These are phyloP conservation scores for Prochilodus magdalenae DNA, from an alignment of 2,113 vertebrate genomes.

Conservation along the genomic window DNA sequence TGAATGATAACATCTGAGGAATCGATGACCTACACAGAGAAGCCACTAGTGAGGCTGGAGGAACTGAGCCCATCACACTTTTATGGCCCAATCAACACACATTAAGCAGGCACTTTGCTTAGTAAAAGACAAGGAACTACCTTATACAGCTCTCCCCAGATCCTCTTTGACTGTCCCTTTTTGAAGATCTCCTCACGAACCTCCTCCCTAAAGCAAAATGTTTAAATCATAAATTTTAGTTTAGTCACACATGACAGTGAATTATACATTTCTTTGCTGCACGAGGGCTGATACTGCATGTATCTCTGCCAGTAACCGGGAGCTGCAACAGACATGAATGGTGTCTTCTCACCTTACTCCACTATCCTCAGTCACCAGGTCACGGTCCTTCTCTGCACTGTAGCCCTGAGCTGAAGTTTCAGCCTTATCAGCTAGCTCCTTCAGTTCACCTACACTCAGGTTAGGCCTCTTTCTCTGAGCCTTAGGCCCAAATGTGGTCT, in stretches of 20 bases:
- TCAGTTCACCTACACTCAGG: conserved; percentile 84
- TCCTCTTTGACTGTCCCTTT: conserved; percentile 96
- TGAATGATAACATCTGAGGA: conserved; percentile 98
- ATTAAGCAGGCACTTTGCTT: too few relatives aligned
- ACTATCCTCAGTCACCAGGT: conserved; percentile 88
- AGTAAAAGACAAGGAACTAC: conserved; percentile 67
- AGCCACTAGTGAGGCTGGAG: not conserved
- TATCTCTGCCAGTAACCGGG: not conserved
- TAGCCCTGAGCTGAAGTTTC: conserved; percentile 82
- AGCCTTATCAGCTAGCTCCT: conserved; percentile 85
- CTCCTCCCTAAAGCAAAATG: conserved; percentile 79
- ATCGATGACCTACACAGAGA: conserved; percentile 87
- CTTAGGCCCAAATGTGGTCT: conserved; percentile 94
- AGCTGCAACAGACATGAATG: not conserved
- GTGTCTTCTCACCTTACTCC: conserved; percentile 87
- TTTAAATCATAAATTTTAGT: not conserved
- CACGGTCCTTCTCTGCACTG: conserved; percentile 82
- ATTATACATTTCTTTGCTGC: not conserved
- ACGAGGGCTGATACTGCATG: not conserved
- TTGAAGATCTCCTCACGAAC: conserved; percentile 93
- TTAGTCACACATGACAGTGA: not conserved
- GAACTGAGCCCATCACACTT: not conserved
- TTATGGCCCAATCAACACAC: too few relatives aligned
- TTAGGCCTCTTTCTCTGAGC: conserved; percentile 92
- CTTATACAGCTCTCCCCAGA: conserved; percentile 99